These are phyloP conservation scores for Lindbergichthys nudifrons DNA, from an alignment of 2,797 vertebrate species.

Conservation along the genomic window DNA sequence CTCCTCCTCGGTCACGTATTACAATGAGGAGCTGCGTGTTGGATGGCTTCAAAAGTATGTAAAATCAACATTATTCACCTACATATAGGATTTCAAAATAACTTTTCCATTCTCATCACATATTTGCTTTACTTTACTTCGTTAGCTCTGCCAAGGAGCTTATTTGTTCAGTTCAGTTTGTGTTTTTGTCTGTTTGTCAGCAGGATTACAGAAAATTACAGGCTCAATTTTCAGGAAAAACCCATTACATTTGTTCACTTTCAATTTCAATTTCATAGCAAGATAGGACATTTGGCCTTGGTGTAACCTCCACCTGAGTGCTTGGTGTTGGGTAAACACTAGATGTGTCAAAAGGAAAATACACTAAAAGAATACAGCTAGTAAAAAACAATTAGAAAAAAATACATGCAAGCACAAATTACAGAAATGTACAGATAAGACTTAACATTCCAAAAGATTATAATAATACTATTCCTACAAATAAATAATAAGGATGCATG, in stretches of 20 bases:
- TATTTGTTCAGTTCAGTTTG: too few species aligned
- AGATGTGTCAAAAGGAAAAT: background rate
- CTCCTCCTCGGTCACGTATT: slow-evolving; percentile 89
- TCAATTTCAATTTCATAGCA: too few species aligned
- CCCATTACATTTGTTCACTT: too few species aligned
- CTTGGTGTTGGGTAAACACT: background rate
- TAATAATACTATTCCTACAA: background rate
- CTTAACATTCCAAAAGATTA: background rate
- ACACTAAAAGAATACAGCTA: background rate
- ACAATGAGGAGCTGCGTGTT: slow-evolving; percentile 91
- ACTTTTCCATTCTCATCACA: background rate
- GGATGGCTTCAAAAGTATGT: slow-evolving; percentile 94
- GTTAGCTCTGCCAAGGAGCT: too few species aligned
- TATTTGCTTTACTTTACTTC: background rate
- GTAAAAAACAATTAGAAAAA: background rate
- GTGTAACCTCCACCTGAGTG: too few species aligned
- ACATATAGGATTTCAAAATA: background rate
- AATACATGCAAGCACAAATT: background rate
- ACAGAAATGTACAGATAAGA: background rate
- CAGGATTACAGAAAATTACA: too few species aligned
- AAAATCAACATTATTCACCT: background rate
- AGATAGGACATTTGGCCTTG: too few species aligned
- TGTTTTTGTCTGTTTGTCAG: too few species aligned
- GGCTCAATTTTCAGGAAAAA: too few species aligned
- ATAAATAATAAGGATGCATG: background rate